Base-by-base conservation (phyloP, 1,140 invertebrate genomes). In the Zaprionus ornatus region DNA sequence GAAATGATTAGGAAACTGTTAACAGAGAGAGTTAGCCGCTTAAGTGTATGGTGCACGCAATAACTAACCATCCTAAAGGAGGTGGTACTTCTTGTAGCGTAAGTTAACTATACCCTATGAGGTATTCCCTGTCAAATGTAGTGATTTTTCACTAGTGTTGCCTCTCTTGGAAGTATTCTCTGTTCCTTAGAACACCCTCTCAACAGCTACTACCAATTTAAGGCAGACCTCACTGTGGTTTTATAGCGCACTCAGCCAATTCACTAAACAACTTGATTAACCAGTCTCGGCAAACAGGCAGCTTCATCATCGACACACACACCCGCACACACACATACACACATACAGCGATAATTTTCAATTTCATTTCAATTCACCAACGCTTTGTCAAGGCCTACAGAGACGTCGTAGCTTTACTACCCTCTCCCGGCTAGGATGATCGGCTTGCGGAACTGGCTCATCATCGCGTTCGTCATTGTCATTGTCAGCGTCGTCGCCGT, bases 231-330 rank as follows among this genome's bases (percentile, higher is more conserved):
- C 35, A 57, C 37, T 57, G 50, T 65, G 21, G 23, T 37, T 15
- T 55, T 17, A 21, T 27, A 70, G 70, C 48, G 19, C 42, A 59
- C 37, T 65, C 67, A 74, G 68, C 77, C 83, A 86, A 86, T 86
- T 82, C 82, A 77, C 79, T 86, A 86, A 86, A 82, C 83, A 86
- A 86, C 79, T 87, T 86, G 81, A 86, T 86, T 73, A 76, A 61
- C 66, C 67, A 81, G 59, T 66, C 40, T 37, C 60, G 60, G 65
- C 81, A 82, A 67, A 48, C 45, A 63, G 65, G 42, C 72, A 21
- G 64, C 64, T 55, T 62, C 66, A 65, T 78, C 60, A 76, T 70
- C 55, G 68, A 40, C 66, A 55, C 21, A 21, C 57, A 52, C 21
- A 32, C 7, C 9, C 25, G 40, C 7, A 63, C 48, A 21, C 21